Evolutionary conservation across 2,888 invertebrate genomes (phyloP).

Genomic region (Caenorhabditis sp.): DNA sequence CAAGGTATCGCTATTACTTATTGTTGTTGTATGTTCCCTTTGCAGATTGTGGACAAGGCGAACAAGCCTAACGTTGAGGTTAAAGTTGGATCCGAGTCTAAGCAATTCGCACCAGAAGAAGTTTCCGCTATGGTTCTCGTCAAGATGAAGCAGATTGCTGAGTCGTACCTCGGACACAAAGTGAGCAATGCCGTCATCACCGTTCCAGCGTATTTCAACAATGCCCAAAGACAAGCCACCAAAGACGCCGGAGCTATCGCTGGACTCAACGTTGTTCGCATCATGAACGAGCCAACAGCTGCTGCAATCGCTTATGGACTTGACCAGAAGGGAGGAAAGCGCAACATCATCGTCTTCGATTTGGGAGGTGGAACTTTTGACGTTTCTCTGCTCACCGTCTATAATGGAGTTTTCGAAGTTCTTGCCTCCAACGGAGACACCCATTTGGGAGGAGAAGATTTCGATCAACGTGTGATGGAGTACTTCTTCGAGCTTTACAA

Average conservation of each 20-base stretch:
- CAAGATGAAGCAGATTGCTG: conserved; percentile 9
- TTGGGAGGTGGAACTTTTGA: conserved; percentile 2
- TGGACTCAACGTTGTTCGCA: conserved; percentile 5
- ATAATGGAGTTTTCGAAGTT: not conserved
- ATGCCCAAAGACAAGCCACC: not conserved
- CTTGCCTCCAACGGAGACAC: not conserved
- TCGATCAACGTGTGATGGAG: not conserved
- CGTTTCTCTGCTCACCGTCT: not conserved
- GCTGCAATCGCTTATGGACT: conserved; percentile 5
- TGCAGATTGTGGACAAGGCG: too few species aligned
- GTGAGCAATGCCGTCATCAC: conserved; percentile 11
- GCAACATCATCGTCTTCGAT: not conserved
- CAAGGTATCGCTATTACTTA: too few species aligned
- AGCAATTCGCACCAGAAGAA: not conserved
- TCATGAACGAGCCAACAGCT: conserved; percentile 22
- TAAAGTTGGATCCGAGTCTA: not conserved
- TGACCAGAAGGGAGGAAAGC: not conserved
- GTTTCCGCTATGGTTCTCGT: not conserved
- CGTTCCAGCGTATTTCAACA: conserved; percentile 10
- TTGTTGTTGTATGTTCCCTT: too few species aligned
- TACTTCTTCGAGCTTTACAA: not conserved
- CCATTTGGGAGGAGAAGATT: too few species aligned
- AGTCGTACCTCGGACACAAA: not conserved
- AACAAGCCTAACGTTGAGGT: not conserved
- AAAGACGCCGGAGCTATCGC: not conserved